A percentile compares a stretch with the other conserved stretches of the same genome.
Evolutionary conservation across 2,888 invertebrate genomes (phyloP).

Genomic region (Drosophila falleni): DNA sequence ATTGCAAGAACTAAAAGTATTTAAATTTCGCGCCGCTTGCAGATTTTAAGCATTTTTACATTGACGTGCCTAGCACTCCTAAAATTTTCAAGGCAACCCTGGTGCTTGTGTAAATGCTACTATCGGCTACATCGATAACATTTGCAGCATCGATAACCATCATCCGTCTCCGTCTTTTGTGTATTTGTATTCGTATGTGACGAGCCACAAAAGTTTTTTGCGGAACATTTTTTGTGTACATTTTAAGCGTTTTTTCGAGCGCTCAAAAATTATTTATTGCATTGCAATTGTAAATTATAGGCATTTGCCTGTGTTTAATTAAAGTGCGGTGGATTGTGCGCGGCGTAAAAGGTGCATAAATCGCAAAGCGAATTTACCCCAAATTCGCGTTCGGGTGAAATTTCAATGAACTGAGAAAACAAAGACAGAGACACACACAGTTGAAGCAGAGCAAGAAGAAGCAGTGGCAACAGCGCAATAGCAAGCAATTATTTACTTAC

Average conservation of each 20-base stretch:
- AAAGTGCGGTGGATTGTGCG: constrained; percentile 51
- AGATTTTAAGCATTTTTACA: too few relatives aligned
- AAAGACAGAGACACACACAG: constrained; percentile 73
- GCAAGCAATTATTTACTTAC: constrained; percentile 79
- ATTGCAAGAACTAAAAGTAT: too few relatives aligned
- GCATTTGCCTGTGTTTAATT: constrained; percentile 46
- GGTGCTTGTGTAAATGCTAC: constrained; percentile 16
- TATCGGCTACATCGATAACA: constrained; percentile 53
- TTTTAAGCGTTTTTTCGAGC: constrained; percentile 73
- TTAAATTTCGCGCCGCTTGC: too few relatives aligned
- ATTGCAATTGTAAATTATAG: constrained; percentile 58
- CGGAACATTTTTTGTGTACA: constrained; percentile 82
- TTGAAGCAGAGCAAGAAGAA: constrained; percentile 64
- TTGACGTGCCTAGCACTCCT: constrained; percentile 23
- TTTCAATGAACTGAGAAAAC: constrained; percentile 84
- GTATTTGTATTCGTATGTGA: constrained; percentile 83
- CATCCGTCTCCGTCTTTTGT: constrained; percentile 60
- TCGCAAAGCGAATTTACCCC: constrained; percentile 71
- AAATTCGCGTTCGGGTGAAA: constrained; percentile 81
- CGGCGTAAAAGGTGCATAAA: constrained; percentile 67
- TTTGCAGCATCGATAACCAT: constrained; percentile 50
- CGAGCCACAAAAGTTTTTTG: constrained; percentile 81
- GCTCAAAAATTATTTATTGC: constrained; percentile 69
- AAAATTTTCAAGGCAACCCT: constrained; percentile 27
- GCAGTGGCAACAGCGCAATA: constrained; percentile 79